Conservation (phyloP, 2,113 vertebrate genomes). For the Hyla sarda region DNA sequence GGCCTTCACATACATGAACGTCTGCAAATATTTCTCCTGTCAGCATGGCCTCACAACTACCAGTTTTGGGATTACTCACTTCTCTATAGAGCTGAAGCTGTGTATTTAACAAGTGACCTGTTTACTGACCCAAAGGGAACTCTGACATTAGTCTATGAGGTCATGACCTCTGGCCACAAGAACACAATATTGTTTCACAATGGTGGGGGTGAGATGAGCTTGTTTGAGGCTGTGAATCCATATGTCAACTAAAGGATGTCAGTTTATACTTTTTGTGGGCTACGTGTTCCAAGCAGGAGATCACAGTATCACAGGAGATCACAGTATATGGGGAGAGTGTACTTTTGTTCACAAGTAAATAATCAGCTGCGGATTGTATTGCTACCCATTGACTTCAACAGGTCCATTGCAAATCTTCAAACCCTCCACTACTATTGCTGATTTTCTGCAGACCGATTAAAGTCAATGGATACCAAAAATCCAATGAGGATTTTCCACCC, state of each 20-base stretch:
- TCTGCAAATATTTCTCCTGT: background rate
- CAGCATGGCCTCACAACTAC: background rate
- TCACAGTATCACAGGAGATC: background rate
- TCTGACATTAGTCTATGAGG: constrained; percentile 13
- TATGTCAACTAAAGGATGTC: background rate
- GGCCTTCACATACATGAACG: background rate
- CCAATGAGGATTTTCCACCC: too few relatives aligned
- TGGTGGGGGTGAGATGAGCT: constrained; percentile 13
- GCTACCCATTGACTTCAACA: too few relatives aligned
- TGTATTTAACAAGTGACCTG: constrained; percentile 42
- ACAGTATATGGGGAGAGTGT: background rate
- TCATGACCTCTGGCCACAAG: constrained; percentile 18
- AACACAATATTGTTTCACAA: background rate
- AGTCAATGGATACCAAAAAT: too few relatives aligned
- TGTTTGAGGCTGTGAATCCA: background rate
- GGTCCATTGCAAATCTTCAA: too few relatives aligned
- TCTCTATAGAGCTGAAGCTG: background rate
- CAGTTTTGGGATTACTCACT: background rate
- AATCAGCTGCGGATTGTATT: too few relatives aligned
- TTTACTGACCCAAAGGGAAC: constrained; percentile 33
- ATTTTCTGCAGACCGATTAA: too few relatives aligned
- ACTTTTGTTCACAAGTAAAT: too few relatives aligned
- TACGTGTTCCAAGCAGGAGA: background rate
- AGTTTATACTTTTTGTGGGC: background rate
- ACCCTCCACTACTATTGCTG: too few relatives aligned